These are phyloP conservation scores for Pegoplata infirma DNA, from an alignment of 2,888 invertebrate genomes.

Conservation along the genomic window DNA sequence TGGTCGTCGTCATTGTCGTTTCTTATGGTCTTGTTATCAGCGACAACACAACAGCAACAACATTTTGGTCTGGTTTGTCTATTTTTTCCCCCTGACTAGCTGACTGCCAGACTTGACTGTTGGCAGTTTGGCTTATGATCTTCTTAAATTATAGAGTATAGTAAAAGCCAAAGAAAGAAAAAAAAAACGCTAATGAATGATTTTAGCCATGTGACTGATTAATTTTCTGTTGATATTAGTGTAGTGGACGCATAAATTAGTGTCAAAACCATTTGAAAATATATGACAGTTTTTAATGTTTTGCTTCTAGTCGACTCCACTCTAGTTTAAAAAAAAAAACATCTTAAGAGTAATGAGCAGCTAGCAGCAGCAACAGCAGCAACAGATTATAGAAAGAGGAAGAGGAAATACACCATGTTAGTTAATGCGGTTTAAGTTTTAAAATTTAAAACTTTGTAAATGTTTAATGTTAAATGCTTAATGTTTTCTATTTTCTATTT, in stretches of 20 bases:
- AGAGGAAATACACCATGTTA: slow-evolving; percentile 33
- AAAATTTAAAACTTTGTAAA: slow-evolving; percentile 1
- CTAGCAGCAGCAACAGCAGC: too few relatives aligned
- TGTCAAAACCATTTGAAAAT: slow-evolving; percentile 58
- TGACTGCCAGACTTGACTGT: slow-evolving; percentile 33
- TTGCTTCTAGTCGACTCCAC: background rate
- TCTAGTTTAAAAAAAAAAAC: background rate
- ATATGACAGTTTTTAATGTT: slow-evolving; percentile 59
- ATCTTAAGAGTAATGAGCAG: background rate
- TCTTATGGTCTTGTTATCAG: slow-evolving; percentile 67
- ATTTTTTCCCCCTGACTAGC: slow-evolving; percentile 29
- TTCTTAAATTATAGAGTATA: slow-evolving; percentile 15
- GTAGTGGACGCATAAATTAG: slow-evolving; percentile 58
- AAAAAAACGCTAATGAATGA: slow-evolving; percentile 55
- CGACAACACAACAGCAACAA: slow-evolving; percentile 33
- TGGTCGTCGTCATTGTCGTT: slow-evolving; percentile 68
- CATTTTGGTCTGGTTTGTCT: slow-evolving; percentile 27
- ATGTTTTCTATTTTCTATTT: background rate
- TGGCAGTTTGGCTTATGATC: slow-evolving; percentile 37
- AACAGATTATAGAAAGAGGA: slow-evolving; percentile 14
- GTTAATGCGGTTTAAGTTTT: slow-evolving; percentile 7
- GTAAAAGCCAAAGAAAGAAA: slow-evolving; percentile 7
- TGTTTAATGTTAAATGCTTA: too few relatives aligned
- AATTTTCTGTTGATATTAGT: slow-evolving; percentile 60
- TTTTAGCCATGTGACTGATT: slow-evolving; percentile 61